Conservation (phyloP, 1,140 invertebrate species). For the Dreissena rostriformis region DNA sequence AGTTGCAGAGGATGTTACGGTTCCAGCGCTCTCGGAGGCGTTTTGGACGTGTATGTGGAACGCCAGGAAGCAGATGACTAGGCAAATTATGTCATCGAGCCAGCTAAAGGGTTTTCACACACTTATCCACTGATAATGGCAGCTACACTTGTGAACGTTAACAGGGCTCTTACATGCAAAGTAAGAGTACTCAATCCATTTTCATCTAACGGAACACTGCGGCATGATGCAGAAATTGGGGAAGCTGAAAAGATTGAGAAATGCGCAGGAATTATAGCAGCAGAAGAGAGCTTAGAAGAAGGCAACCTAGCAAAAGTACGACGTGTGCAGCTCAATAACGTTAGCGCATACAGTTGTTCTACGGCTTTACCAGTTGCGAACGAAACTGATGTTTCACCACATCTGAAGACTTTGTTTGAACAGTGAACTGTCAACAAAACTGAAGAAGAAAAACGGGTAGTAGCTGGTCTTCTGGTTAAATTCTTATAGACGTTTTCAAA, state of each 20-base stretch:
- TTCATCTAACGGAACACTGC: neutral
- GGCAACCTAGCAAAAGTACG: no score
- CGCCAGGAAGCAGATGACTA: neutral
- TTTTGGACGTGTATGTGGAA: slow-evolving; percentile 9
- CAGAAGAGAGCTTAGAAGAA: neutral
- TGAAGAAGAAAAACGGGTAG: no score
- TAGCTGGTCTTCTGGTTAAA: no score
- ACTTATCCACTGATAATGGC: neutral
- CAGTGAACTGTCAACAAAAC: no score
- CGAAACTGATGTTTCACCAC: no score
- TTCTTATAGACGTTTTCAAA: no score
- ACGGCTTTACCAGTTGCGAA: no score
- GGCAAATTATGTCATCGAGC: neutral
- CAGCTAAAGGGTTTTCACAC: neutral
- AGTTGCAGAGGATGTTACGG: slow-evolving; percentile 7
- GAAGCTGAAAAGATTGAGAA: neutral
- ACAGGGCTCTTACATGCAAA: neutral
- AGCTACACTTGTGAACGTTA: slow-evolving; percentile 2
- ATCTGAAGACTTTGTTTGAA: no score
- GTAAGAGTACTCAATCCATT: slow-evolving; percentile 3
- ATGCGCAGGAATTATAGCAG: neutral
- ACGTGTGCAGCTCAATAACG: no score
- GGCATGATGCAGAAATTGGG: slow-evolving; percentile 1
- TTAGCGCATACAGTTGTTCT: no score
- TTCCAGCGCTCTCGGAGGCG: neutral